A percentile compares a stretch with the other conserved stretches of the same genome.
These are phyloP conservation scores for Chelidonichthys spinosus DNA, from an alignment of 2,797 vertebrate species.

Conservation along the genomic window DNA sequence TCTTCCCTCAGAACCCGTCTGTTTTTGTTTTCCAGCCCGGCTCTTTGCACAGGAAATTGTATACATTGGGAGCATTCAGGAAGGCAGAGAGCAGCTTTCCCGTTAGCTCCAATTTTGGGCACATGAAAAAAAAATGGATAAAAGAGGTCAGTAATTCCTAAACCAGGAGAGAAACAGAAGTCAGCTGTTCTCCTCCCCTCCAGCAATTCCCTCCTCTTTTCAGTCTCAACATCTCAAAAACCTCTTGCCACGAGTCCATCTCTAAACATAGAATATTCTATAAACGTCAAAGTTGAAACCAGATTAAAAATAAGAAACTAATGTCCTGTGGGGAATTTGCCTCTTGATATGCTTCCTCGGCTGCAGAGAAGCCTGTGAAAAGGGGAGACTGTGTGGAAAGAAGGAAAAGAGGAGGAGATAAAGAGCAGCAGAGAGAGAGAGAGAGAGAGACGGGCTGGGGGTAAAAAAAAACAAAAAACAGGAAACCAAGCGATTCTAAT, in stretches of 20 bases:
- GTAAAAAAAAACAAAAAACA: slow-evolving; percentile 73
- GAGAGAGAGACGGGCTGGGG: slow-evolving; percentile 64
- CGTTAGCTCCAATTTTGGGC: slow-evolving; percentile 66
- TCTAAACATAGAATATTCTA: slow-evolving; percentile 37
- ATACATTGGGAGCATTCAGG: slow-evolving; percentile 87
- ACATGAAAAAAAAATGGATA: slow-evolving; percentile 55
- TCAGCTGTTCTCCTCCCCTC: slow-evolving; percentile 76
- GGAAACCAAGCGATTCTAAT: slow-evolving; percentile 77
- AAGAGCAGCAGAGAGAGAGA: slow-evolving; percentile 61
- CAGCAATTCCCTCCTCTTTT: slow-evolving; percentile 68
- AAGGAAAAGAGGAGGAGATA: slow-evolving; percentile 84
- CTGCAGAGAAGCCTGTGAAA: slow-evolving; percentile 63
- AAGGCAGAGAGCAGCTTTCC: slow-evolving; percentile 84
- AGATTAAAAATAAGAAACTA: slow-evolving; percentile 23
- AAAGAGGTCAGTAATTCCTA: slow-evolving; percentile 65
- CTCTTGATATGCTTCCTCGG: slow-evolving; percentile 39
- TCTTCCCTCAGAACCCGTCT: slow-evolving; percentile 81
- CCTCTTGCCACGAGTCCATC: slow-evolving; percentile 53
- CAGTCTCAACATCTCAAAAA: slow-evolving; percentile 68
- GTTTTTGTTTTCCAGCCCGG: slow-evolving; percentile 86
- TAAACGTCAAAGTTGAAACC: slow-evolving; percentile 16
- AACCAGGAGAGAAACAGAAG: slow-evolving; percentile 74
- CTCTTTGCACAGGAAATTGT: slow-evolving; percentile 87
- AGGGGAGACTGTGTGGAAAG: slow-evolving; percentile 77
- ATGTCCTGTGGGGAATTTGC: slow-evolving; percentile 16